phyloP scores from a whole-genome alignment of 2,888 invertebrate genomes.

The Napeogenes inachia region DNA sequence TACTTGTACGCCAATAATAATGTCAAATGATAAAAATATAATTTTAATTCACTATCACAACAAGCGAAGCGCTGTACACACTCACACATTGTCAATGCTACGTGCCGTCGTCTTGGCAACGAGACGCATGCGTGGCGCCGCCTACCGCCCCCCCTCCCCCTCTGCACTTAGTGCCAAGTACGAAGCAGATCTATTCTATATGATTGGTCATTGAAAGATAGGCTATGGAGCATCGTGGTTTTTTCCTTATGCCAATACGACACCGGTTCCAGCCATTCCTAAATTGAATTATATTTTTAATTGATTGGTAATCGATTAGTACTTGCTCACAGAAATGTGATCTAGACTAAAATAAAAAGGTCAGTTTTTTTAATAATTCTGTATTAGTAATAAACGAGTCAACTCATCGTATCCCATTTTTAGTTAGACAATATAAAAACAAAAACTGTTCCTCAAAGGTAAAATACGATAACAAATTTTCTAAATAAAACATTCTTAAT shows the following conservation, averaged over 20 bases:
- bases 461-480: background rate
- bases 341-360: too few relatives aligned
- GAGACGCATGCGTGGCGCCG: conserved; percentile 77
- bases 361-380: too few relatives aligned
- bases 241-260: conserved; percentile 29
- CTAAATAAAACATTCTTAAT: conserved; percentile 7
- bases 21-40: background rate
- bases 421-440: background rate
- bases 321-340: background rate
- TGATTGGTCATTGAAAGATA: conserved; percentile 60
- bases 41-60: conserved; percentile 11
- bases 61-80: conserved; percentile 30
- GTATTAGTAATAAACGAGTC: too few relatives aligned
- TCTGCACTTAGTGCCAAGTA: conserved; percentile 35
- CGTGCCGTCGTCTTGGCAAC: conserved; percentile 81
- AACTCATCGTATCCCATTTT: too few relatives aligned
- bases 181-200: conserved; percentile 47
- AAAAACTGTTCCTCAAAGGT: background rate
- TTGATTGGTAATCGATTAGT: conserved; percentile 17
- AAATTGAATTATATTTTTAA: conserved; percentile 20
- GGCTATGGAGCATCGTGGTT: conserved; percentile 30
- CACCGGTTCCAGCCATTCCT: conserved; percentile 26
- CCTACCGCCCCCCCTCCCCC: conserved; percentile 67
- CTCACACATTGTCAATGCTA: conserved; percentile 60
- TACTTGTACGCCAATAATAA: too few relatives aligned